Percentiles rank a stretch among this genome's conserved stretches.
Conservation (phyloP, 2,113 vertebrate species). For the Phalacrocorax carbo region DNA sequence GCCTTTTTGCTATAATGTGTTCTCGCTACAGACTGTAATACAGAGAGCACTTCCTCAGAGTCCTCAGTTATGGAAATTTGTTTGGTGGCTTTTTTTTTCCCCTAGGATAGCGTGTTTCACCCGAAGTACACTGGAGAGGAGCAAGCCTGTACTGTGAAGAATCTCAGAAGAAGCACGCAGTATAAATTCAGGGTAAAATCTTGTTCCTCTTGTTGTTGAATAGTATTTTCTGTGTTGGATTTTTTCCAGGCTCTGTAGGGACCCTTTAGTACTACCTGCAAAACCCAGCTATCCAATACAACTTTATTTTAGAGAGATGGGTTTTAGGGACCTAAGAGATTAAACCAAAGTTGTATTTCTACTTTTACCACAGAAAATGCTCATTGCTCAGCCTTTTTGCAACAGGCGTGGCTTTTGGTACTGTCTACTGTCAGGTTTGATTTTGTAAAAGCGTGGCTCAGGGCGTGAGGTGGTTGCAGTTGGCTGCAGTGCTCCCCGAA, state of each 20-base stretch:
- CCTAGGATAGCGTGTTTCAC: constrained; percentile 92
- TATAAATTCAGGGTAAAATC: constrained; percentile 96
- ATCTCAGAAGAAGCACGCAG: constrained; percentile 95
- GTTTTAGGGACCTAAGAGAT: not conserved
- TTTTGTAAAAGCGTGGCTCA: not conserved
- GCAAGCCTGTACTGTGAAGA: constrained; percentile 94
- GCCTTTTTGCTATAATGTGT: rapidly evolving
- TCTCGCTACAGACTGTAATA: not conserved
- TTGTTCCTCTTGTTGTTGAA: not conserved
- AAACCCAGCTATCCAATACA: not conserved
- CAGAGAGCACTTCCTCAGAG: not conserved
- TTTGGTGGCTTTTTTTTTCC: not conserved
- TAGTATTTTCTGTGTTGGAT: not conserved
- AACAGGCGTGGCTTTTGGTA: not conserved
- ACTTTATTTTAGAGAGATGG: not conserved
- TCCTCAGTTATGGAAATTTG: not conserved
- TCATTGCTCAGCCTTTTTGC: not conserved
- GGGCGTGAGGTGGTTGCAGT: not conserved
- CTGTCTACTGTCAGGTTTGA: not conserved
- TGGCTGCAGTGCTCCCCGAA: not conserved
- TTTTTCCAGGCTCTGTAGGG: not conserved
- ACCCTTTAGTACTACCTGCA: not conserved
- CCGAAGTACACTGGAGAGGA: constrained; percentile 97
- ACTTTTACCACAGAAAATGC: not conserved
- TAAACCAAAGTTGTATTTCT: not conserved